Evolutionary conservation across 2,113 vertebrate species (phyloP).

Genomic region (Pao palembangensis): DNA sequence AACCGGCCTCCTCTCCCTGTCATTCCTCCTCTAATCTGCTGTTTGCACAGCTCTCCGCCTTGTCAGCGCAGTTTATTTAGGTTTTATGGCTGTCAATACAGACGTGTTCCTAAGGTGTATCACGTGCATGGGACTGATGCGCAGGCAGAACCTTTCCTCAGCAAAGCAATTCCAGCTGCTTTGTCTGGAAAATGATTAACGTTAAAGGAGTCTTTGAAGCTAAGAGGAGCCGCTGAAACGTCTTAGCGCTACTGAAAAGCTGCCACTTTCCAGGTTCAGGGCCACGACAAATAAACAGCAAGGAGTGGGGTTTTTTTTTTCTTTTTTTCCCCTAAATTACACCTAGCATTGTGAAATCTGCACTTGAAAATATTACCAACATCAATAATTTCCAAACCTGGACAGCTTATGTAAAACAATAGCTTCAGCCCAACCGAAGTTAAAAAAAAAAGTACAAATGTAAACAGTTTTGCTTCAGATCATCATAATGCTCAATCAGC

Average conservation of each 20-base stretch:
- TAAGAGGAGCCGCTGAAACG: slow-evolving; percentile 39
- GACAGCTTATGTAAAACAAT: too few relatives aligned
- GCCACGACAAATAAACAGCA: background rate
- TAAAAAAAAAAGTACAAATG: too few relatives aligned
- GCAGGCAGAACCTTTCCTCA: slow-evolving; percentile 48
- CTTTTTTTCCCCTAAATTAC: too few relatives aligned
- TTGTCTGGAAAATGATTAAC: slow-evolving; percentile 67
- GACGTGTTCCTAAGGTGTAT: background rate
- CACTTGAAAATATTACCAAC: too few relatives aligned
- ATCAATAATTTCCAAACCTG: too few relatives aligned
- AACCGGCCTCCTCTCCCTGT: slow-evolving; percentile 66
- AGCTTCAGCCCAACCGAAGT: too few relatives aligned
- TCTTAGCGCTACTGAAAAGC: slow-evolving; percentile 15
- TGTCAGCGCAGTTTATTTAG: slow-evolving; percentile 77
- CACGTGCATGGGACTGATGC: slow-evolving; percentile 55
- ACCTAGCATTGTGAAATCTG: too few relatives aligned
- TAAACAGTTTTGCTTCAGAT: too few relatives aligned
- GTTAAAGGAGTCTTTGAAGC: slow-evolving; percentile 23
- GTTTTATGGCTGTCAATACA: slow-evolving; percentile 61
- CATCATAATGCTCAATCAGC: too few relatives aligned
- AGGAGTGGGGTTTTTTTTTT: too few relatives aligned
- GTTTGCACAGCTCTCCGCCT: slow-evolving; percentile 75
- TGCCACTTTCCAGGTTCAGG: slow-evolving; percentile 32
- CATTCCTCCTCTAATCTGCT: slow-evolving; percentile 74
- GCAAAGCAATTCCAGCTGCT: slow-evolving; percentile 37